These are phyloP conservation scores for Campaea margaritaria DNA, from an alignment of 2,888 invertebrate species.

Conservation along the genomic window DNA sequence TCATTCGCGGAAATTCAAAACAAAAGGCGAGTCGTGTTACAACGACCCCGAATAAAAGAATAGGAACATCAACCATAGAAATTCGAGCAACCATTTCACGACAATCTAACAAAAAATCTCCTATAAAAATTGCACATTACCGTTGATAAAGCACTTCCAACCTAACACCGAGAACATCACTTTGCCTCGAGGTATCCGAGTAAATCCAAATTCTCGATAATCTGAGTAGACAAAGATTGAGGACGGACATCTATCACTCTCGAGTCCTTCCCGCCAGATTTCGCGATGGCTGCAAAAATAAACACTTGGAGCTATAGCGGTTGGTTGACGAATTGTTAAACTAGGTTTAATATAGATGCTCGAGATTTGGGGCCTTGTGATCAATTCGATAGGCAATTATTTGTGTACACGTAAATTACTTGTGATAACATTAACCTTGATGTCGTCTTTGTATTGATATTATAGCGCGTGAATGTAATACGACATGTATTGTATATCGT, in stretches of 20 bases:
- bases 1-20: too few species aligned
- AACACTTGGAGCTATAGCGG: conserved; percentile 45
- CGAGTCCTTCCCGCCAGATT: conserved; percentile 47
- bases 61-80: neutral
- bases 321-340: conserved; percentile 29
- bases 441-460: too few species aligned
- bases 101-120: conserved; percentile 12
- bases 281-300: conserved; percentile 49
- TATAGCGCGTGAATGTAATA: too few species aligned
- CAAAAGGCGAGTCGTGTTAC: too few species aligned
- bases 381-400: neutral
- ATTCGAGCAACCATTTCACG: neutral
- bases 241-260: conserved; percentile 65
- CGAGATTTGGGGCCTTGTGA: conserved; percentile 2
- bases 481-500: too few species aligned
- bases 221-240: conserved; percentile 71
- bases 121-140: conserved; percentile 19
- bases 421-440: too few species aligned
- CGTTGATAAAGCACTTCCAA: conserved; percentile 25
- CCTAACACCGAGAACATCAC: conserved; percentile 35
- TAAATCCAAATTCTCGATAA: conserved; percentile 65
- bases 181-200: conserved; percentile 42
- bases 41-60: too few species aligned
- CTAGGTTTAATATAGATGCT: conserved; percentile 2
- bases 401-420: too few species aligned